Base-by-base conservation (phyloP, 2,113 vertebrate species). In the Siniperca chuatsi region DNA sequence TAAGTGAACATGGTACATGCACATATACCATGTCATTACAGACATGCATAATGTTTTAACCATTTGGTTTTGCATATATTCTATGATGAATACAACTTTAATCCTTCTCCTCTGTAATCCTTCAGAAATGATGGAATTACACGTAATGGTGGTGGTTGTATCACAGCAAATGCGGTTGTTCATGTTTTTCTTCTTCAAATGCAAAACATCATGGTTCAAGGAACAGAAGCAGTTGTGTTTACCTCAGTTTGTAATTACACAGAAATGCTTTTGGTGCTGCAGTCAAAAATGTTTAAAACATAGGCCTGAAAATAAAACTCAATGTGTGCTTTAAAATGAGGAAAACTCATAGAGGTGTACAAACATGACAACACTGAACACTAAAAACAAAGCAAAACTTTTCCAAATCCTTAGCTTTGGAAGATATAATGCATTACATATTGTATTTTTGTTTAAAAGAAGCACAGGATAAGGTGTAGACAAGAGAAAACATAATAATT, bases 111-210 rank as follows among this genome's bases (percentile, higher is more conserved):
- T 71, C 50, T 25, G 50, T 67, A 78, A 81, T 78, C 81, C 75
- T 40, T 76, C 46, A 68, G 33, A 46, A 75, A 76, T 81, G 55
- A 83, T 60, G 42, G 73, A 70, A 79, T 87, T 82, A 72, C 78
- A 62, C n/a, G 23, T 54, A 81, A 73, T 78, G 35, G 50, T 8
- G 13, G 15, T 21, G 55, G 12, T 13, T 23, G 57, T 61, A 40
- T 79, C 60, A 58, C 29, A 15, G 61, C 4, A 48, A 80, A 60
- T 8, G 15, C 62, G n/a, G 16, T 33, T 46, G 40, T 46, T 77
- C 0, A 0, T 66, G 8, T 57, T 66, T 65, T 64, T 67, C 18
- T 71, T 16, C 20, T 15, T 8, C 54, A 57, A 79, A 61, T 72
- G 54, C 48, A 70, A 70, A 72, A 46, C 60, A 75, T 67, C n/a